These are phyloP conservation scores for Acanthiza pusilla DNA, from an alignment of 2,797 vertebrate genomes.

Conservation along the genomic window DNA sequence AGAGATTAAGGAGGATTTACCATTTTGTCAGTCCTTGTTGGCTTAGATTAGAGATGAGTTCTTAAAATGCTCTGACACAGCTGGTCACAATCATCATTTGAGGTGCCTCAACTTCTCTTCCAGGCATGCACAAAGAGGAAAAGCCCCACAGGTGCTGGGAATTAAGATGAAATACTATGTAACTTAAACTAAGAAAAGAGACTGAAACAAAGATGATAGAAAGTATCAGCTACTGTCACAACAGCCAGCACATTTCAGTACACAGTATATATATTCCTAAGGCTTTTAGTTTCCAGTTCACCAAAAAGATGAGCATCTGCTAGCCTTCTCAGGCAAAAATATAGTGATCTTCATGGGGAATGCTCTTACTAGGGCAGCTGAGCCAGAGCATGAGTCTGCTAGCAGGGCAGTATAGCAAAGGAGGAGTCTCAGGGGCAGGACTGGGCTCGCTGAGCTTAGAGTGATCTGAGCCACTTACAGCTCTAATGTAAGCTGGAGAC, in stretches of 20 bases:
- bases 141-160: neutral
- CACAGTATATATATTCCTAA: neutral
- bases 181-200: neutral
- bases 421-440: neutral
- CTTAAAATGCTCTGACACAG: neutral
- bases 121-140: neutral
- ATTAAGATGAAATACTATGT: neutral
- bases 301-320: neutral
- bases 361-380: neutral
- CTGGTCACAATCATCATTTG: neutral
- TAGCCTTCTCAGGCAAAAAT: neutral
- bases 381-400: neutral
- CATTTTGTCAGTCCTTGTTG: slow-evolving; percentile 14
- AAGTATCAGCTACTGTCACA: neutral
- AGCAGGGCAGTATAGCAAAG: neutral
- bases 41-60: neutral
- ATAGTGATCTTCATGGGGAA: neutral
- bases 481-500: neutral
- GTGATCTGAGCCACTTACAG: no score
- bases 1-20: slow-evolving; percentile 51
- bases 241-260: neutral
- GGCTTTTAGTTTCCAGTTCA: neutral
- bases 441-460: neutral
- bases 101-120: neutral
- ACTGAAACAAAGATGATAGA: neutral